These are phyloP conservation scores for roundworm (Caenorhabditis elegans) DNA, from an alignment of 1,140 invertebrate species.

Conservation along the genomic window DNA sequence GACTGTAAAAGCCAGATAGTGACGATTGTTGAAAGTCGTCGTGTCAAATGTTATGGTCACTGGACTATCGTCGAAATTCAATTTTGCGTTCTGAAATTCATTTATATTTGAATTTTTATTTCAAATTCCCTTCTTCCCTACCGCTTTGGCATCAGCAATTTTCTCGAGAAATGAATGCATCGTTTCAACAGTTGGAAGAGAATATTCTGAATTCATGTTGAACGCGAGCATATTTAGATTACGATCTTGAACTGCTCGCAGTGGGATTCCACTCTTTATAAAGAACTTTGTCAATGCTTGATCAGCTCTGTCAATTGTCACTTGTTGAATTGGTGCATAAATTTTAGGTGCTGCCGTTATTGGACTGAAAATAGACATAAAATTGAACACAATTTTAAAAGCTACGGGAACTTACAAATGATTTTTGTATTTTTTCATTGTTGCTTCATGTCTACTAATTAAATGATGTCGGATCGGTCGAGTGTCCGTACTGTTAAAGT, in stretches of 20 bases:
- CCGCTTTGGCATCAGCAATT: neutral
- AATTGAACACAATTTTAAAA: too few species aligned
- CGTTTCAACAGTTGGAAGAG: neutral
- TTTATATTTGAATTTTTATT: too few species aligned
- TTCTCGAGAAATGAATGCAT: neutral
- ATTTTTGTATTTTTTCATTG: neutral
- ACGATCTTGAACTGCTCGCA: neutral
- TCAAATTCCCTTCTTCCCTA: neutral
- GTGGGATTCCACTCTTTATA: neutral
- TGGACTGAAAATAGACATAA: neutral
- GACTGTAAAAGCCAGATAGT: slow-evolving; percentile 1
- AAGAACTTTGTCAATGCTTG: neutral
- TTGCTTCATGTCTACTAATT: neutral
- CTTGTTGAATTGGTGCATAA: neutral
- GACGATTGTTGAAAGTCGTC: neutral
- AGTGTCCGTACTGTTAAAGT: neutral
- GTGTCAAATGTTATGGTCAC: neutral
- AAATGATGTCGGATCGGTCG: neutral
- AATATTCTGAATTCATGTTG: neutral
- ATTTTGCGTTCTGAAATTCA: neutral
- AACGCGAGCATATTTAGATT: neutral
- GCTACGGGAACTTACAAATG: neutral
- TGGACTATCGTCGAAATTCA: neutral
- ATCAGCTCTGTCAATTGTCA: neutral
- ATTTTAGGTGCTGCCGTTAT: neutral